A percentile compares a stretch with the other conserved stretches of the same genome.
Conservation (phyloP, 2,888 invertebrate genomes). For the Mythimna ferrago region DNA sequence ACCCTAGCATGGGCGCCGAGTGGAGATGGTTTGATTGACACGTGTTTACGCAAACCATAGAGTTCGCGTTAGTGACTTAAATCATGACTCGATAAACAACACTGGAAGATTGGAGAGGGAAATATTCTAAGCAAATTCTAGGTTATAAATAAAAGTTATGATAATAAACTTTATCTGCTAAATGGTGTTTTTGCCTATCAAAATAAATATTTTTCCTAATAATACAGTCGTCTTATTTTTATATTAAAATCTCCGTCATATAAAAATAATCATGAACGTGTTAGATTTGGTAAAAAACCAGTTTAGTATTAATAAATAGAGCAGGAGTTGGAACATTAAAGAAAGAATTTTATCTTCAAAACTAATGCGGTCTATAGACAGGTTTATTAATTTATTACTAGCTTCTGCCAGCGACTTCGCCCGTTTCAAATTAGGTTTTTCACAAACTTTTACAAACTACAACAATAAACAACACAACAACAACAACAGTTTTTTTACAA, state of each 20-base stretch:
- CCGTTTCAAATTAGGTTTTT: no score
- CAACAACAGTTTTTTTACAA: no score
- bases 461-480: no score
- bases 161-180: neutral
- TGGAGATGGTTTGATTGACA: constrained; percentile 33
- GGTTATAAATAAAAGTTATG: constrained; percentile 1
- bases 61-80: constrained; percentile 39
- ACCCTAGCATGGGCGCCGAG: constrained; percentile 16
- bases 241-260: neutral
- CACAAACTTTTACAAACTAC: no score
- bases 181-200: neutral
- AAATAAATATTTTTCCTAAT: neutral
- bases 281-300: neutral
- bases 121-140: constrained; percentile 10
- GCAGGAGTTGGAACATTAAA: neutral
- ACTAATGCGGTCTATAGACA: neutral
- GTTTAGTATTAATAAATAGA: constrained; percentile 10
- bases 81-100: constrained; percentile 22
- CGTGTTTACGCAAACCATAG: constrained; percentile 42
- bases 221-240: neutral
- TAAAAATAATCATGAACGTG: neutral
- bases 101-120: neutral
- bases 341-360: neutral
- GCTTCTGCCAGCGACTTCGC: no score
- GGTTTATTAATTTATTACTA: neutral